Conservation (phyloP, 1,140 invertebrate species). For the Ceratitis capitata region DNA sequence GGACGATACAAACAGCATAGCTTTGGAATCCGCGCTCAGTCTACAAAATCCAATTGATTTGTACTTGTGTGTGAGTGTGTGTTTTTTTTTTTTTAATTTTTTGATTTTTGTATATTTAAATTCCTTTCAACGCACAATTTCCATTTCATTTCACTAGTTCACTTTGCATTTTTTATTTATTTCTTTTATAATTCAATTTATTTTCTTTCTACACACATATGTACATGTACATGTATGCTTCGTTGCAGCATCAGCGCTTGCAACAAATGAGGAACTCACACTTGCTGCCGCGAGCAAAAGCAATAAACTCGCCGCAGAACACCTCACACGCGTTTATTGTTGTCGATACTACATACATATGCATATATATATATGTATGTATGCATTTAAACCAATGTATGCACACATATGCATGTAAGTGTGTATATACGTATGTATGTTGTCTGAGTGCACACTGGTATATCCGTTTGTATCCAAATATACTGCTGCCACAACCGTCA, state of each 20-base stretch:
- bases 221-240: too few species aligned
- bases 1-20: background rate
- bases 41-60: background rate
- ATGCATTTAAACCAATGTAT: background rate
- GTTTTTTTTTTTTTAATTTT: background rate
- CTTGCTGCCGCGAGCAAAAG: background rate
- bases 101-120: background rate
- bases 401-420: background rate
- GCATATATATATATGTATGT: background rate
- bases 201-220: conserved; percentile 2
- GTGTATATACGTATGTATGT: background rate
- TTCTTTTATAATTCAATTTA: conserved; percentile 28
- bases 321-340: background rate
- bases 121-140: conserved; percentile 2
- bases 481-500: background rate
- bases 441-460: too few species aligned
- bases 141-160: conserved; percentile 7
- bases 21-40: background rate
- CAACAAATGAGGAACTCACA: conserved; percentile 23
- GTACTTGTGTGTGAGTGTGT: background rate
- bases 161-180: background rate
- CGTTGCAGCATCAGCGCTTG: background rate
- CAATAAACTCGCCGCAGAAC: background rate
- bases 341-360: background rate
- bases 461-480: too few species aligned